Evolutionary conservation across 2,797 vertebrate genomes (phyloP), one percentile per base, ranked within the genome.

Genomic region (Pagetopsis macropterus): DNA sequence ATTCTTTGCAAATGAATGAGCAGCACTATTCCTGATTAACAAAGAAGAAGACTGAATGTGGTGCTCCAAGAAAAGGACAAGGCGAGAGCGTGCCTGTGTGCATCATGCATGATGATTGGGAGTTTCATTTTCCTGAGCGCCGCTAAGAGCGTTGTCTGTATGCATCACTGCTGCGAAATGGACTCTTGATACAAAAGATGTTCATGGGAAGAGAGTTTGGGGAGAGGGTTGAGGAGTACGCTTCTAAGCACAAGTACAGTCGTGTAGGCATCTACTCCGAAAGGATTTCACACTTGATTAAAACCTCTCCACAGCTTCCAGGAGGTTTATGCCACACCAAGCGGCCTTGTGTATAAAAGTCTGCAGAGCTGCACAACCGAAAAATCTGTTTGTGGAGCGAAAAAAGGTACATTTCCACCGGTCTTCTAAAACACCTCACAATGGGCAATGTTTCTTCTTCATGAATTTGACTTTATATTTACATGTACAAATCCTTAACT

Each of bases 271-370:
- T 87, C 90, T 86, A 81, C 88, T 89, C 91, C 88, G 89, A 92
- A 90, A 84, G 91, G 92, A 93, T 93, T 93, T 92, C 90, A 92
- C 92, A 93, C 92, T 91, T 93, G 91, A 93, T 93, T 92, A 92
- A 92, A 91, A 89, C 87, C 89, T 89, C 90, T 90, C 85, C 87
- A 88, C 86, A 91, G 88, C 88, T 91, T 92, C 82, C 80, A 90
- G 88, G 87, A 91, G 89, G 85, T 91, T 93, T 88, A 87, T 73
- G 76, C 84, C 85, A 89, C 87, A 89, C 85, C 84, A 80, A 85
- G 85, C 80, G 70, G 72, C 83, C 78, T 80, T 70, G 33, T 64
- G 15, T 82, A 81, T 80, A 83, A 79, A 59, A 89, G 75, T 77
- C 70, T 43, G 68, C 55, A 44, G 55, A 27, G 76, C 79, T 79